Evolutionary conservation across 2,113 vertebrate species (phyloP).

Genomic region (Microcebus lehilahytsara): DNA sequence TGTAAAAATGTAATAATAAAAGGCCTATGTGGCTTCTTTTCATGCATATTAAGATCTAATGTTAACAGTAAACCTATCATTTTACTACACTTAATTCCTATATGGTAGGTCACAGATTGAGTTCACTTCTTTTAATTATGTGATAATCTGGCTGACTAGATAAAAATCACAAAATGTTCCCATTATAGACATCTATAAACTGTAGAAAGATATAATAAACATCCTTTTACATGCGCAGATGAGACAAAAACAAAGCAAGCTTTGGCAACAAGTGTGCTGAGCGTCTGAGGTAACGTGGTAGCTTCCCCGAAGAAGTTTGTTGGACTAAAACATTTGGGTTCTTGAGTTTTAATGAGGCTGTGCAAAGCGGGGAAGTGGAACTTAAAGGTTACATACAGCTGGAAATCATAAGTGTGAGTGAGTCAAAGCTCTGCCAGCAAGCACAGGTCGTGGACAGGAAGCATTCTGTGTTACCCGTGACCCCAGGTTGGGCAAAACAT

Average conservation of each 20-base stretch:
- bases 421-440: neutral
- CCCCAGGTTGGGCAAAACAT: neutral
- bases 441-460: neutral
- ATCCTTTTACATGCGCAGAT: neutral
- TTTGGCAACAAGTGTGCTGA: neutral
- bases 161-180: neutral
- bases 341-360: neutral
- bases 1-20: neutral
- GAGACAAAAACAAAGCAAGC: neutral
- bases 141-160: neutral
- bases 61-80: neutral
- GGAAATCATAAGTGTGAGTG: neutral
- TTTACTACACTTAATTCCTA: neutral
- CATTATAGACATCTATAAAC: neutral
- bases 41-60: neutral
- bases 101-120: neutral
- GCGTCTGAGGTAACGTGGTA: neutral
- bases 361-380: neutral
- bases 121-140: neutral
- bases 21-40: neutral
- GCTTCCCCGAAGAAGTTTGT: neutral
- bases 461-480: neutral
- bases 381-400: neutral
- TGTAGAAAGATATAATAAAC: neutral
- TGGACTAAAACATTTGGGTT: no score